Evolutionary conservation across 2,888 invertebrate species (phyloP), one percentile per base, ranked within the genome.

Genomic region (Trichacis sp.): DNA sequence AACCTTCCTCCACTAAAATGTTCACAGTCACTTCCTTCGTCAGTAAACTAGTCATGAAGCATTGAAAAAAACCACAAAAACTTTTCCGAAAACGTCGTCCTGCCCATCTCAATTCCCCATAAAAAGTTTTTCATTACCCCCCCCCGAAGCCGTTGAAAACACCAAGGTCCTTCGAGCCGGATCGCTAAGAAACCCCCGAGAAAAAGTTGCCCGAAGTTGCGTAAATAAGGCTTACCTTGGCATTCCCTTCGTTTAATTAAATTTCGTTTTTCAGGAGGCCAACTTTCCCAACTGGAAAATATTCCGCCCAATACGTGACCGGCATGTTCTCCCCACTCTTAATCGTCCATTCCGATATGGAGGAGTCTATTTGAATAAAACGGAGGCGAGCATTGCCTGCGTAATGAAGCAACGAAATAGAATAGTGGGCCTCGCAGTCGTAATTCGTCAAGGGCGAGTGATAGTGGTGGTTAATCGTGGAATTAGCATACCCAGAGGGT

Each of bases 361-460:
- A 38, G 19, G 19, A 36, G 36, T 49, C 18, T 36, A 36, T 49
- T 49, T 49, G 30, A 49, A 49, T 49, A 38, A 38, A 36, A 36
- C 36, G 49, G 49, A 36, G 49, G 36, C 49, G 49, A 49, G 49
- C 49, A 36, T 38, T 18, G 49, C 49, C 36, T 49, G 49, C 49
- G 49, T 49, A 49, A 49, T 49, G 49, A 38, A 49, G 49, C 19
- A 49, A 48, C 48, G 48, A 48, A 48, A 48, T 48, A 30, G 48
- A 48, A 20, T 48, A 48, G 48, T 48, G 18, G 48, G 49, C 17
- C 38, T 19, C 30, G 49, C 30, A 49, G 38, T 36, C 49, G 49
- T 38, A 49, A 49, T 49, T 49, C 49, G 49, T 33, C 49, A 49
- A 49, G 49, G 49, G 19, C 49, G 49, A 49, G 18, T 38, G 49